Conservation (phyloP, 2,113 vertebrate species). For the Egretta garzetta region DNA sequence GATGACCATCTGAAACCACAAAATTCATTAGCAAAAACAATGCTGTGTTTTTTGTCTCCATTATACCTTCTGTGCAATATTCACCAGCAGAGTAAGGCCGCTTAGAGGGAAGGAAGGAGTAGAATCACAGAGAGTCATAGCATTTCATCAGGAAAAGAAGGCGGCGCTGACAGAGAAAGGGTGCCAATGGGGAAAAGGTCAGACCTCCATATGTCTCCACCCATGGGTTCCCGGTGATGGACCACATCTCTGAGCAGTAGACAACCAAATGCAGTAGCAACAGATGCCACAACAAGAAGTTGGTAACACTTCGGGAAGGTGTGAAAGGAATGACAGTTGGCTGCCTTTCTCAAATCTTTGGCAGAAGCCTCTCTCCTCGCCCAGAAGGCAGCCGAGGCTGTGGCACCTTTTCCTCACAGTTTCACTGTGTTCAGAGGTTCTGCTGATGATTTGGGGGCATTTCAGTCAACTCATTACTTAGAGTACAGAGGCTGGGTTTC, state of each 20-base stretch:
- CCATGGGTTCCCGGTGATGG: not conserved
- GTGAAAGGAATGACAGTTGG: constrained; percentile 43
- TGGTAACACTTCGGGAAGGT: constrained; percentile 19
- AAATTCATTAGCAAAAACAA: not conserved
- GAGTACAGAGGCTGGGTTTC: not conserved
- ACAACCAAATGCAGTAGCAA: not conserved
- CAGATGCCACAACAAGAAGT: constrained; percentile 30
- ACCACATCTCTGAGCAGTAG: not conserved
- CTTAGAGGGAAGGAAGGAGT: not conserved
- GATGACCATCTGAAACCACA: not conserved
- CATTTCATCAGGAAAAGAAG: not conserved
- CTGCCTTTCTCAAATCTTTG: not conserved
- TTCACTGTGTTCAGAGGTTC: not conserved
- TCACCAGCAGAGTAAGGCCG: not conserved
- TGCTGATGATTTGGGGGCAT: not conserved
- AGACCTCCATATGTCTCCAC: not conserved
- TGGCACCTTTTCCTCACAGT: not conserved
- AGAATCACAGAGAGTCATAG: not conserved
- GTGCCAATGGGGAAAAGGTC: not conserved
- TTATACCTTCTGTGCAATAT: not conserved
- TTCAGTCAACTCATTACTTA: not conserved
- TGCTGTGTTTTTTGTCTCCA: not conserved
- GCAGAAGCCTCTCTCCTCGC: not conserved
- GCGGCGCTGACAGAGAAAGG: not conserved
- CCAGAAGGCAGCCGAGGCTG: not conserved